Evolutionary conservation across 2,888 invertebrate genomes (phyloP).

Genomic region (Caprella mutica): DNA sequence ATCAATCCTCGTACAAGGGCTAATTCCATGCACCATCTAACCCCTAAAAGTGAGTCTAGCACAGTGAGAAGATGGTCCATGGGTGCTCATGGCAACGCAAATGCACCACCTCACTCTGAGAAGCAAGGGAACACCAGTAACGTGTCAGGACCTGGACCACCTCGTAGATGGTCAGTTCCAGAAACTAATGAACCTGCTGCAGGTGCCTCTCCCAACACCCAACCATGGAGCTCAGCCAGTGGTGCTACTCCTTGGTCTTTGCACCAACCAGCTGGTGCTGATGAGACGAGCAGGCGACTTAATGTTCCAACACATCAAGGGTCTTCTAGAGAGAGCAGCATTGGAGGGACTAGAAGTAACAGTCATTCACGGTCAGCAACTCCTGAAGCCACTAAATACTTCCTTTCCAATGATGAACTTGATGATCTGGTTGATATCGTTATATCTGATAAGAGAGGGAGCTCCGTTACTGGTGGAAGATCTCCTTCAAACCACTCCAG

Average conservation of each 20-base stretch:
- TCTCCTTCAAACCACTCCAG: no score
- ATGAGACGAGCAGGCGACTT: neutral
- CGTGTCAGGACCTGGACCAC: slow-evolving; percentile 5
- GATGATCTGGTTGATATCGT: no score
- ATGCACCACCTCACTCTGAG: no score
- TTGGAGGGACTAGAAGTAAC: slow-evolving; percentile 1
- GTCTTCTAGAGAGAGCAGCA: slow-evolving; percentile 1
- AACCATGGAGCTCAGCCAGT: neutral
- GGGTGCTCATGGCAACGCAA: neutral
- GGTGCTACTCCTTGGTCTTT: slow-evolving; percentile 1
- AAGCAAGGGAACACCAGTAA: neutral
- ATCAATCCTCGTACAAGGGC: neutral
- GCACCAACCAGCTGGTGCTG: neutral
- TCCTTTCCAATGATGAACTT: no score
- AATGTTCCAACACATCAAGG: neutral
- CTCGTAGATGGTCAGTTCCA: slow-evolving; percentile 8
- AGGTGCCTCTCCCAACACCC: no score
- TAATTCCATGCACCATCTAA: neutral
- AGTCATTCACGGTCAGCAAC: slow-evolving; percentile 6
- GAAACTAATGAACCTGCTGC: slow-evolving; percentile 1
- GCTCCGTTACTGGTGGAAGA: no score
- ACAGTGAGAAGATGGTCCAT: slow-evolving; percentile 2
- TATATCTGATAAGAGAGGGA: no score
- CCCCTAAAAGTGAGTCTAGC: neutral
- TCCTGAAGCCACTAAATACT: no score